Evolutionary conservation across 2,797 vertebrate genomes (phyloP).

Genomic region (Psittacula echo): DNA sequence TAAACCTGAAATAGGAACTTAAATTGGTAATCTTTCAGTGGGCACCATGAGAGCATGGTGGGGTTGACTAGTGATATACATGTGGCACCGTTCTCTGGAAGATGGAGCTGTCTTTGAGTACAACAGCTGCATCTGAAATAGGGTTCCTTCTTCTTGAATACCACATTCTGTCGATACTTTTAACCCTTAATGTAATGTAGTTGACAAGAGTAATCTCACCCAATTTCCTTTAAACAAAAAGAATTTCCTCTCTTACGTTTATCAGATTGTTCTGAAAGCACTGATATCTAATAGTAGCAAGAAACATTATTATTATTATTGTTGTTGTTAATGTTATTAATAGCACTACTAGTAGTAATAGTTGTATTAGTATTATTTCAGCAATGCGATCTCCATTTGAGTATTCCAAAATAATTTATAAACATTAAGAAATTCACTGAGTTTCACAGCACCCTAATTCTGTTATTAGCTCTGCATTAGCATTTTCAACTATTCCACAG

Average conservation of each 20-base stretch:
- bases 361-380: background rate
- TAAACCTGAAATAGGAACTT: rapidly evolving
- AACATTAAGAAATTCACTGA: background rate
- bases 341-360: background rate
- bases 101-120: background rate
- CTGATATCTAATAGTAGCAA: background rate
- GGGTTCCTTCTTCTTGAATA: background rate
- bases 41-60: rapidly evolving
- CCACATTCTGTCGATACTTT: background rate
- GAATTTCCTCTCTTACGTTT: background rate
- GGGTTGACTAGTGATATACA: background rate
- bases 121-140: background rate
- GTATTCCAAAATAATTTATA: background rate
- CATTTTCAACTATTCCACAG: background rate
- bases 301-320: background rate
- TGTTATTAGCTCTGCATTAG: background rate
- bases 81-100: background rate
- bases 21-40: background rate
- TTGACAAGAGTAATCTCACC: background rate
- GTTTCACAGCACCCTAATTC: background rate
- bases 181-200: background rate
- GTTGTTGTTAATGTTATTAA: background rate
- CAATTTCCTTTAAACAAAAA: background rate
- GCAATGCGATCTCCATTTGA: background rate
- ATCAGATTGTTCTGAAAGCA: background rate